Conservation (phyloP, 2,888 invertebrate genomes). For the Thymelicus sylvestris region DNA sequence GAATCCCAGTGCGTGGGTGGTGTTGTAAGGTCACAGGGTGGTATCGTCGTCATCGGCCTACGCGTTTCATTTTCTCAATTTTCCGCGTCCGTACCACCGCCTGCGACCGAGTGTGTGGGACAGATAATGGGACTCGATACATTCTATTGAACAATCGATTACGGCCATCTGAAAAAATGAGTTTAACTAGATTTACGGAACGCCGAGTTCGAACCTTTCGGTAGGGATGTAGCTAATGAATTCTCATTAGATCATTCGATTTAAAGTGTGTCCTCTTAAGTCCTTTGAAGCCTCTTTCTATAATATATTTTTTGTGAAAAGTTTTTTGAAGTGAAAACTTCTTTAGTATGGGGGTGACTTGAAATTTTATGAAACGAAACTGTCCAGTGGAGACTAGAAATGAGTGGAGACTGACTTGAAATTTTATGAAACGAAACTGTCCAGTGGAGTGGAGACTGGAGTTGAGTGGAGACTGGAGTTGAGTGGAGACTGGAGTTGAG, state of each 20-base stretch:
- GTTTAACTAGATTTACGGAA: slow-evolving; percentile 18
- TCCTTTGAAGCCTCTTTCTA: background rate
- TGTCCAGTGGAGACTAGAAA: too few species aligned
- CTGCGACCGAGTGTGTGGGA: slow-evolving; percentile 51
- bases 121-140: slow-evolving; percentile 22
- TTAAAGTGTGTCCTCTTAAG: too few species aligned
- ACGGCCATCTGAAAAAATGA: slow-evolving; percentile 10
- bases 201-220: background rate
- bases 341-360: too few species aligned
- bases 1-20: too few species aligned
- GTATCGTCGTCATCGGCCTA: slow-evolving; percentile 32
- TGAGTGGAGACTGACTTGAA: too few species aligned
- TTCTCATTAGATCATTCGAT: too few species aligned
- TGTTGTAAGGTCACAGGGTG: slow-evolving; percentile 4
- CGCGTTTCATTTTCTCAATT: slow-evolving; percentile 60
- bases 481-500: too few species aligned
- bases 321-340: too few species aligned
- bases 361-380: too few species aligned
- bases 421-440: too few species aligned
- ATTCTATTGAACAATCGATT: slow-evolving; percentile 29
- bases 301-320: background rate
- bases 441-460: too few species aligned
- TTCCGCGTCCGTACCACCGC: slow-evolving; percentile 60
- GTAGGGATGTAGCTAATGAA: background rate
- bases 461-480: too few species aligned